A percentile compares a stretch with the other conserved stretches of the same genome.
Conservation (phyloP, 1,140 invertebrate genomes). For the Oncopodura yosiiana region DNA sequence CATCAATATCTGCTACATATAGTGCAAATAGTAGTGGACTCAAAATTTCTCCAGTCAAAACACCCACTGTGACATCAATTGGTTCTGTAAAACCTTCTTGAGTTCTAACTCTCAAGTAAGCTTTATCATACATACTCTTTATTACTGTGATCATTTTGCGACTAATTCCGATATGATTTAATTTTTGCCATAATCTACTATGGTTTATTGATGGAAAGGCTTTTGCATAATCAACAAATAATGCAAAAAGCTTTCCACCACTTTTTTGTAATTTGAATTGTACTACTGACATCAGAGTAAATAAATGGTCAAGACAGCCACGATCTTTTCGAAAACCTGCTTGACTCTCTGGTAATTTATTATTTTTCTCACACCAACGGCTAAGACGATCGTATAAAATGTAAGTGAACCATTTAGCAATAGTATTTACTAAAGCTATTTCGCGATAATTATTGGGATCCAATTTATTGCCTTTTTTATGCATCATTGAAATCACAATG, state of each 20-base stretch:
- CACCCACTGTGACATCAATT: slow-evolving; percentile 1
- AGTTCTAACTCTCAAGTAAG: background rate
- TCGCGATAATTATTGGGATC: slow-evolving; percentile 10
- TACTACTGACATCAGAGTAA: slow-evolving; percentile 17
- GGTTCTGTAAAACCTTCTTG: background rate
- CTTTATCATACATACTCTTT: slow-evolving; percentile 4
- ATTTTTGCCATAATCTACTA: slow-evolving; percentile 9
- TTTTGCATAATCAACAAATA: slow-evolving; percentile 19
- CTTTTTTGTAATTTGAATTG: slow-evolving; percentile 12
- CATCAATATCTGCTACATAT: slow-evolving; percentile 25
- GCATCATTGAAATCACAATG: background rate
- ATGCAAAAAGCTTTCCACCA: slow-evolving; percentile 16
- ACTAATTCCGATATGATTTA: slow-evolving; percentile 13
- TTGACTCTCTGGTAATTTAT: slow-evolving; percentile 11
- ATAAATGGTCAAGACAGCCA: slow-evolving; percentile 11
- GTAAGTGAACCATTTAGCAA: slow-evolving; percentile 32
- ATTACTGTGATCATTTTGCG: slow-evolving; percentile 11
- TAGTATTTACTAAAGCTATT: slow-evolving; percentile 19
- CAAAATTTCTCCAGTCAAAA: slow-evolving; percentile 21
- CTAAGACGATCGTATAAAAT: slow-evolving; percentile 20
- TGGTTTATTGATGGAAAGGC: slow-evolving; percentile 20
- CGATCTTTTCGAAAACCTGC: slow-evolving; percentile 9
- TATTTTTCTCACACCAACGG: slow-evolving; percentile 10
- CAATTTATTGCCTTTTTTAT: slow-evolving; percentile 8
- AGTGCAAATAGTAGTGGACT: slow-evolving; percentile 16